phyloP scores from a whole-genome alignment of 2,113 vertebrate genomes.

The Misgurnus mizolepis region DNA sequence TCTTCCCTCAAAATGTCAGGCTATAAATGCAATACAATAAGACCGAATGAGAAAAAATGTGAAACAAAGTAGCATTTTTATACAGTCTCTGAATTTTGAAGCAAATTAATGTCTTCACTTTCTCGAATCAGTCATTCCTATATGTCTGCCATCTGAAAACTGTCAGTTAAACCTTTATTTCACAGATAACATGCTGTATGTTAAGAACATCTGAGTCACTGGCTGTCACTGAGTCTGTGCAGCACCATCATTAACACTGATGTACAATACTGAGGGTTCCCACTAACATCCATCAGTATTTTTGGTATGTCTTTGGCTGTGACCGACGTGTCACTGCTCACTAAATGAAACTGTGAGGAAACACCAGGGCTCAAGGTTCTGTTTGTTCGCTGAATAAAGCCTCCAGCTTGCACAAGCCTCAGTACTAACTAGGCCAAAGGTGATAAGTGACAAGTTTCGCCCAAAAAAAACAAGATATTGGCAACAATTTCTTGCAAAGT shows the following conservation, averaged over 20 bases:
- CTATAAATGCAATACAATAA: too few species aligned
- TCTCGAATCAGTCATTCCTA: too few species aligned
- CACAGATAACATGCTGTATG: slow-evolving; percentile 13
- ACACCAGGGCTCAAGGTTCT: slow-evolving; percentile 28
- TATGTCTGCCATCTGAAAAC: background rate
- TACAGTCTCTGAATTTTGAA: background rate
- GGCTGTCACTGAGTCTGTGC: slow-evolving; percentile 26
- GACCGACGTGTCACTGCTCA: slow-evolving; percentile 21
- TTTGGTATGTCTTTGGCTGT: slow-evolving; percentile 14
- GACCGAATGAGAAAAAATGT: too few species aligned
- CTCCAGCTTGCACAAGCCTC: slow-evolving; percentile 38
- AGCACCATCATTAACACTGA: slow-evolving; percentile 10
- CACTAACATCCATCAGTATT: slow-evolving; percentile 21
- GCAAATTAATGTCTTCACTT: too few species aligned
- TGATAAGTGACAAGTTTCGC: slow-evolving; percentile 6
- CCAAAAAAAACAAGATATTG: background rate
- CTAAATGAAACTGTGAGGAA: slow-evolving; percentile 36
- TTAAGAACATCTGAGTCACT: slow-evolving; percentile 24
- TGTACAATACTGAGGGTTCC: slow-evolving; percentile 39
- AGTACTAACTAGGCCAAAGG: slow-evolving; percentile 33
- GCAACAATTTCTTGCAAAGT: background rate
- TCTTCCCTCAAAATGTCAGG: too few species aligned
- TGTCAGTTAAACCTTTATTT: slow-evolving; percentile 7
- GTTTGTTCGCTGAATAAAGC: slow-evolving; percentile 36
- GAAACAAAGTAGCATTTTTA: too few species aligned